Base-by-base conservation (phyloP, 2,888 invertebrate genomes). In the Megalurothrips usitatus region DNA sequence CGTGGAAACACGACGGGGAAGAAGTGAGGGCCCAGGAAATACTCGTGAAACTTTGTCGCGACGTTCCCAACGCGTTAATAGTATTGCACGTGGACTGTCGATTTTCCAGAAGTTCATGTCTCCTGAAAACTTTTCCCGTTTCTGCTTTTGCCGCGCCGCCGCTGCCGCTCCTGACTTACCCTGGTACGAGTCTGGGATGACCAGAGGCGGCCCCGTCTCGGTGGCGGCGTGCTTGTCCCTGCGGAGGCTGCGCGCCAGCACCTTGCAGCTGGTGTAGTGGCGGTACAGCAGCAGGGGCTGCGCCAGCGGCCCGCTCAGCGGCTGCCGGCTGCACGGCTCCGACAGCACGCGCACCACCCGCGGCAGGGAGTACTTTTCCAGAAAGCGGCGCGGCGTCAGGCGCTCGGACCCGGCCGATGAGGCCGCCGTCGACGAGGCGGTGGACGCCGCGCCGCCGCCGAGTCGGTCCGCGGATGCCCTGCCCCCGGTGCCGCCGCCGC, bases 171-270 rank as follows among this genome's bases (percentile, higher is more conserved):
- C 6, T 6, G 34, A 43, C 82, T 81, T 34, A 86, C 86, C 86
- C 82, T 85, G 84, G 83, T 86, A 86, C 80, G 85, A 85, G 81
- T 86, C 86, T 14, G 86, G 86, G 80, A 86, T 85, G 82, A 86
- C 85, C 63, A 86, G 82, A 12, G 85, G 84, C 28, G 86, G 85
- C n/a, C 86, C 86, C 68, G 68, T 75, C 68, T 26, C 26, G 68
- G 19, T 58, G 58, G 58, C 58, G 58, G 68, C 9, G 68, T 26
- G 68, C 68, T 75, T 75, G 68, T 23, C 68, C 23, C 68, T 23
- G 68, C 68, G 68, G 48, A 84, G 83, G 80, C 86, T 86, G 81
- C 85, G 84, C 14, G 85, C 86, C 82, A 86, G 84, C 9, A 87
- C 85, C 83, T 86, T 86, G 81, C 84, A 84, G 75, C 85, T 84